Conservation (phyloP, 1,140 invertebrate genomes). For the Rhagoletis zephyria region DNA sequence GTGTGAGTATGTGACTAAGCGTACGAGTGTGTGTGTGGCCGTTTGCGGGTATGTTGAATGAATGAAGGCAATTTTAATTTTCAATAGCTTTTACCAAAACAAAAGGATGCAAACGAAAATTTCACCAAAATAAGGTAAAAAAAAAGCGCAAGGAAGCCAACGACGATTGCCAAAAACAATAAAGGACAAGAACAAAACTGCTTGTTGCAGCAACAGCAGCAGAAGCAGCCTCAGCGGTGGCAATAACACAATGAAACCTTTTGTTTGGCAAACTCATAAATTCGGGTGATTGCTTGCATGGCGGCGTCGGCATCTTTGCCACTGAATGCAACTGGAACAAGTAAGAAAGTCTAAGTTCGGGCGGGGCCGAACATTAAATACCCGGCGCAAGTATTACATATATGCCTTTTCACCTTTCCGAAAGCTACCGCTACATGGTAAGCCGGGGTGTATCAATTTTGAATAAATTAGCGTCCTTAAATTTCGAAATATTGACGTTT, state of each 20-base stretch:
- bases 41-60: neutral
- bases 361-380: too few relatives aligned
- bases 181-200: neutral
- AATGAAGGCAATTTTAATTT: slow-evolving; percentile 47
- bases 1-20: neutral
- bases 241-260: neutral
- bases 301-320: neutral
- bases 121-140: neutral
- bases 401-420: too few relatives aligned
- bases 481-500: too few relatives aligned
- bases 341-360: too few relatives aligned
- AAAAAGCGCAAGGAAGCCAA: neutral
- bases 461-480: too few relatives aligned
- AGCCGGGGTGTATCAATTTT: too few relatives aligned
- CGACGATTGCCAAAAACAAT: neutral
- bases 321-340: neutral
- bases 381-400: too few relatives aligned
- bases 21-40: neutral
- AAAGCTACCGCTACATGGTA: too few relatives aligned
- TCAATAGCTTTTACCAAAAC: slow-evolving; percentile 12
- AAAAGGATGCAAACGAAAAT: neutral
- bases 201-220: neutral
- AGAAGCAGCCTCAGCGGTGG: neutral
- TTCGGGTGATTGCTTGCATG: neutral
- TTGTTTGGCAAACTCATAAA: slow-evolving; percentile 1